A percentile compares a stretch with the other conserved stretches of the same genome.
Evolutionary conservation across 2,797 vertebrate genomes (phyloP).

Genomic region (Pangasius sanitwongsei): DNA sequence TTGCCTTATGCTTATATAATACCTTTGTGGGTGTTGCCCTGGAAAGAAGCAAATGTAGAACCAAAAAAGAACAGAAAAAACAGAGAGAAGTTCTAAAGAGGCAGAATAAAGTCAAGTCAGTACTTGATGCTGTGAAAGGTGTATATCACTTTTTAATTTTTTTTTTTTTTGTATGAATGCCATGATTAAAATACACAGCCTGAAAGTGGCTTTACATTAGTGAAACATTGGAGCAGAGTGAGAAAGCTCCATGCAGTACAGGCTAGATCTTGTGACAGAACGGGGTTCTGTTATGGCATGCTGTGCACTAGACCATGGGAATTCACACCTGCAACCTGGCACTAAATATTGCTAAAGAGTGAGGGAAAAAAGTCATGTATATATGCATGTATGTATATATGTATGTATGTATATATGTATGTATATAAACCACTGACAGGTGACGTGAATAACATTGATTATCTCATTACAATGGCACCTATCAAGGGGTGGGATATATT

Average conservation of each 20-base stretch:
- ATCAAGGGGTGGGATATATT: no score
- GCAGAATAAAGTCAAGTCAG: not conserved
- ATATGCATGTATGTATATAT: no score
- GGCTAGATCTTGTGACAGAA: not conserved
- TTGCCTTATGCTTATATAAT: slow-evolving; percentile 27
- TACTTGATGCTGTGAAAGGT: not conserved
- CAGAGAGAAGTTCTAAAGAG: not conserved
- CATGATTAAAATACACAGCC: not conserved
- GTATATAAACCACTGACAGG: no score
- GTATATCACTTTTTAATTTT: not conserved
- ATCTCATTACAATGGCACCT: no score
- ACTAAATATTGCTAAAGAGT: not conserved
- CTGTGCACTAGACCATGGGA: not conserved
- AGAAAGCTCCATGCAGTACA: not conserved
- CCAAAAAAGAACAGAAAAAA: not conserved
- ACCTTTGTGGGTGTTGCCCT: slow-evolving; percentile 33
- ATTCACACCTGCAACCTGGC: not conserved
- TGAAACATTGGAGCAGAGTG: not conserved
- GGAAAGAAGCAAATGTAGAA: not conserved
- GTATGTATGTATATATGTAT: no score
- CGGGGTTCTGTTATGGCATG: not conserved
- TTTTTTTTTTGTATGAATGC: not conserved
- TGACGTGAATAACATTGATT: no score
- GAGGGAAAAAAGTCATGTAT: not conserved
- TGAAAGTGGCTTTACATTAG: not conserved